Evolutionary conservation across 2,888 invertebrate genomes (phyloP), one percentile per base, ranked within the genome.

Genomic region (Poecilobothrus nobilitatus): DNA sequence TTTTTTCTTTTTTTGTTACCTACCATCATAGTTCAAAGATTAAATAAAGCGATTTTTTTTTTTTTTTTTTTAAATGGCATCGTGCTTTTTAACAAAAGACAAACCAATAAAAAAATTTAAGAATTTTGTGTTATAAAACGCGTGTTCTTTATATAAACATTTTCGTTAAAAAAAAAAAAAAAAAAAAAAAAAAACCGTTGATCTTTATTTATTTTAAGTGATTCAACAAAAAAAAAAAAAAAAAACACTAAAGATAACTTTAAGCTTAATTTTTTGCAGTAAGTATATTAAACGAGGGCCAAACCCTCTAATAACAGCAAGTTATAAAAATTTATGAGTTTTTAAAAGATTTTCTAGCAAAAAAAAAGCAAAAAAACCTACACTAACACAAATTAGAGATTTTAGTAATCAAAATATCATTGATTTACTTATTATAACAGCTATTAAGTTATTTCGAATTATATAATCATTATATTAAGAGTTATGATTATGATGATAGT

Each of bases 71-170:
- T 6, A 53, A 53, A 6, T 53, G 6, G 9, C n/a, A 53, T 53
- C 53, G 53, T 53, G 53, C 53, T 53, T 53, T 15, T 18, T 18
- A 53, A 53, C n/a, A 18, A 53, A 41, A 27, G 27, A 27, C 2
- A 27, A 27, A 27, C 27, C 27, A 27, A n/a, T 34, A 7, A 34
- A 7, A 7, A 34, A 7, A 7, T 34, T 34, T 4, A 37, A 10
- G 8, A 37, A 10, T 8, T 5, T 8, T 37, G 12, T 37, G 1
- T 37, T 12, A 12, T 53, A 18, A 53, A 53, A 15, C 53, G 53
- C 53, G 53, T 53, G 53, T 53, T 53, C 53, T 53, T 53, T 53
- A 53, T 53, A 53, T 53, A 53, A 18, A 53, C n/a, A 53, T 44
- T 44, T 15, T 44, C 3, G n/a, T n/a, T n/a, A n/a, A n/a, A n/a